Evolutionary conservation across 2,888 invertebrate species (phyloP).

Genomic region (Blastobasis lacticolella): DNA sequence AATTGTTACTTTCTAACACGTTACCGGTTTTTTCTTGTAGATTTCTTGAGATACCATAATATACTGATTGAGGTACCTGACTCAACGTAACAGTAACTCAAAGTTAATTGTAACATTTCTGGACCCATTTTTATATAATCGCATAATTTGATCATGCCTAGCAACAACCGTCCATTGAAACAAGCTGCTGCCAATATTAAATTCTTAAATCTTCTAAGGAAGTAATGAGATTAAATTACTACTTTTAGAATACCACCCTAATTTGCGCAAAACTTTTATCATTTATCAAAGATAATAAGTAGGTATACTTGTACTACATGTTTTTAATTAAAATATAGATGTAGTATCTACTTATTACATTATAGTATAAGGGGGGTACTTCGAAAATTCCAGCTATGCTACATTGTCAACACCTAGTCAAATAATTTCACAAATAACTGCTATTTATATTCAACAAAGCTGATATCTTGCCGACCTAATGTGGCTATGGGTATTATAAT

Average conservation of each 20-base stretch:
- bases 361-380: too few relatives aligned
- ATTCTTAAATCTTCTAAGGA: constrained; percentile 47
- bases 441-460: constrained; percentile 40
- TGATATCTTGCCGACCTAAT: constrained; percentile 49
- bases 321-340: too few relatives aligned
- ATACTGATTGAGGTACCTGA: too few relatives aligned
- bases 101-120: too few relatives aligned
- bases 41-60: too few relatives aligned
- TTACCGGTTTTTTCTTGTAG: too few relatives aligned
- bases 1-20: too few relatives aligned
- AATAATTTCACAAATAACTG: constrained; percentile 16
- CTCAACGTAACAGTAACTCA: too few relatives aligned
- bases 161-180: constrained; percentile 40
- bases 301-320: not conserved
- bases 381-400: too few relatives aligned
- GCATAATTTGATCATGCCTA: constrained; percentile 42
- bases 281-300: not conserved
- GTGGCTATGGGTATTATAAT: constrained; percentile 45
- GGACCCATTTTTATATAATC: too few relatives aligned
- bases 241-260: not conserved
- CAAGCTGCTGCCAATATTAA: constrained; percentile 63
- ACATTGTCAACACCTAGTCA: too few relatives aligned
- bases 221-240: constrained; percentile 7
- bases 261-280: constrained; percentile 2
- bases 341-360: too few relatives aligned